Evolutionary conservation across 1,140 invertebrate species (phyloP), one percentile per base, ranked within the genome.

Genomic region (Oncopeltus fasciatus): DNA sequence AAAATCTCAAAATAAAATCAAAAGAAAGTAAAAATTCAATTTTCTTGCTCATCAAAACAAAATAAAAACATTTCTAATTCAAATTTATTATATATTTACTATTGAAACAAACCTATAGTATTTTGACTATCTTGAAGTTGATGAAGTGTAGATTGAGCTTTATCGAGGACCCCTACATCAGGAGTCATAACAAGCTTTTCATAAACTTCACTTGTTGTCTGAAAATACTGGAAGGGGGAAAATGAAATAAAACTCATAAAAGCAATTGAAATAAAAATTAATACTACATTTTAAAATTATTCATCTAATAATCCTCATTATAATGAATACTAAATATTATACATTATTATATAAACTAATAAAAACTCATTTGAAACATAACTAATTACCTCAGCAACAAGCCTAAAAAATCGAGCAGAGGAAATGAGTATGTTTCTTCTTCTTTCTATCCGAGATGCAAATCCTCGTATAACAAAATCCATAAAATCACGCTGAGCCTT

Each of bases 401-500:
- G 75, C 29, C 86, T 78, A 70, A 87, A 87, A 72, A 89, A 89
- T 67, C 84, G 72, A 61, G 85, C 75, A 1, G 86, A 87, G 2
- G 85, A 86, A 46, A 88, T 86, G 5, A 90, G 71, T n/a, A 87
- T 76, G 67, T 85, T 88, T 62, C 86, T 73, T 28, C 87, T 72
- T 43, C 84, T 78, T 68, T 90, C 86, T 51, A 90, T 70, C n/a
- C 87, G 76, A 26, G 80, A 80, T 0, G 87, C 87, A 69, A 88
- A 89, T 68, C 83, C 87, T 57, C 85, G 78, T 67, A 83, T 87
- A 0, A 88, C 83, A 64, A 86, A 88, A 72, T 90, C 83, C 86
- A 90, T 88, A 69, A 85, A 85, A 67, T 85, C 83, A 64, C 80
- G 75, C 63, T 85, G 84, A 0, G 81, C 81, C 14, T 81, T 74